Conservation (phyloP, 2,113 vertebrate genomes). For the Peromyscus californicus region DNA sequence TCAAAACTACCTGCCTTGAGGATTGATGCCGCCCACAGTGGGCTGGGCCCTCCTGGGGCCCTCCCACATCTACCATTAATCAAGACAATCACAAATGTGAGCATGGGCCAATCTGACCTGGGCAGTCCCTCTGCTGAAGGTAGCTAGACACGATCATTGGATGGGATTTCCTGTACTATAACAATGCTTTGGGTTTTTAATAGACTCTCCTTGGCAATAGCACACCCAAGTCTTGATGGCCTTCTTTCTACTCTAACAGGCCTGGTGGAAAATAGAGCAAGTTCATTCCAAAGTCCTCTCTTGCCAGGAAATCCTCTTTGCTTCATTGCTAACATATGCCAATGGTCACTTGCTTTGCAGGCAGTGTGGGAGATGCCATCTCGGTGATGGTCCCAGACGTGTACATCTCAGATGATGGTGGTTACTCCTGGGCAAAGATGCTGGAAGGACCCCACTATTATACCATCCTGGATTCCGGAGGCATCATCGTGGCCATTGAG, state of each 20-base stretch:
- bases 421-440: constrained; percentile 94
- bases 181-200: not conserved
- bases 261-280: not conserved
- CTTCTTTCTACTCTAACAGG: not conserved
- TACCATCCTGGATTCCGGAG: constrained; percentile 96
- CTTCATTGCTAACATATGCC: not conserved
- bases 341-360: constrained; percentile 83
- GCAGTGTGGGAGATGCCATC: constrained; percentile 94
- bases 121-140: not conserved
- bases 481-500: constrained; percentile 94
- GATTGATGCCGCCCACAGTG: not conserved
- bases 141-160: not conserved
- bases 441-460: constrained; percentile 95
- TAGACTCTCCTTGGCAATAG: not conserved
- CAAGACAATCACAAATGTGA: not conserved
- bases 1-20: not conserved
- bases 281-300: not conserved
- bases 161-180: not conserved
- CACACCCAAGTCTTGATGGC: not conserved
- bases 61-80: not conserved
- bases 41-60: too few species aligned
- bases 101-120: not conserved
- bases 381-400: constrained; percentile 93
- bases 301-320: not conserved
- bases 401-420: constrained; percentile 96